A percentile compares a stretch with the other conserved stretches of the same genome.
phyloP scores from a whole-genome alignment of 2,888 invertebrate species.

The Chalcis sispes region DNA sequence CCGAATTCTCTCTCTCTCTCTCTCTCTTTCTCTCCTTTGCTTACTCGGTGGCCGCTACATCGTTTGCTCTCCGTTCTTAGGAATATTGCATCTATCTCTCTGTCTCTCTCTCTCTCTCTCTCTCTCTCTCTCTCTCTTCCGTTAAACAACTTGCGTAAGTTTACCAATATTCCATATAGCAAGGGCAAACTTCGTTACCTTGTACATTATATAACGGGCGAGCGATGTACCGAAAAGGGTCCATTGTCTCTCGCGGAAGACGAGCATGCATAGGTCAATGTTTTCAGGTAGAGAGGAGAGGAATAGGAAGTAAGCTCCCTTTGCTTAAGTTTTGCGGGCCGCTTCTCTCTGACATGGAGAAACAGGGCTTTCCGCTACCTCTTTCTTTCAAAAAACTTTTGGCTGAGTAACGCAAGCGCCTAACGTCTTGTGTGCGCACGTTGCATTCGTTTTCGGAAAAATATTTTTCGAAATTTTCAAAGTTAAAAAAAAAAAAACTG shows the following conservation, averaged over 20 bases:
- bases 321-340: slow-evolving; percentile 34
- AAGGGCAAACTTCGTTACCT: slow-evolving; percentile 38
- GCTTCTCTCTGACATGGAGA: slow-evolving; percentile 31
- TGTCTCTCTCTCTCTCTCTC: not conserved
- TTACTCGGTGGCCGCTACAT: too few species aligned
- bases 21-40: not conserved
- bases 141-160: slow-evolving; percentile 1
- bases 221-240: slow-evolving; percentile 19
- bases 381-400: too few species aligned
- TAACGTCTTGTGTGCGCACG: too few species aligned
- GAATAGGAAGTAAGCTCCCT: too few species aligned
- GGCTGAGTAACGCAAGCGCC: too few species aligned
- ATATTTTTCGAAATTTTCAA: too few species aligned
- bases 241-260: slow-evolving; percentile 30
- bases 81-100: not conserved
- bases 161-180: slow-evolving; percentile 55
- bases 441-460: too few species aligned
- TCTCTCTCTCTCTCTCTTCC: not conserved
- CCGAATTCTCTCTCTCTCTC: slow-evolving; percentile 35
- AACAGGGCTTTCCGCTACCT: too few species aligned
- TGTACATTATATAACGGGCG: slow-evolving; percentile 30
- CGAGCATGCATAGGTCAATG: slow-evolving; percentile 32
- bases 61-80: not conserved
- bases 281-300: too few species aligned
- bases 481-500: too few species aligned